Evolutionary conservation across 2,113 vertebrate genomes (phyloP).

Genomic region (Bubo bubo): DNA sequence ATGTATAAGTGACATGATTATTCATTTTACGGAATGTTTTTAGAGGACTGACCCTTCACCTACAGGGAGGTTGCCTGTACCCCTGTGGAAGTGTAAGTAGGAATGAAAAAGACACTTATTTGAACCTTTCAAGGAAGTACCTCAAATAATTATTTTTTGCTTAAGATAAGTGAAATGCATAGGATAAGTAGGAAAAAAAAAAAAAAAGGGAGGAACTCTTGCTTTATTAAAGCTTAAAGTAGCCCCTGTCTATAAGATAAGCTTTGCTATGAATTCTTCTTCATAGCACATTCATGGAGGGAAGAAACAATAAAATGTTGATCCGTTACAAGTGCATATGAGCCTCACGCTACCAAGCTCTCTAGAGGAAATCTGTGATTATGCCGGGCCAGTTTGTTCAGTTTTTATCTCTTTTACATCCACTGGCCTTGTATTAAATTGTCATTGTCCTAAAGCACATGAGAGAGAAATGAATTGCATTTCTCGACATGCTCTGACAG

Average conservation of each 20-base stretch:
- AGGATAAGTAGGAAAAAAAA: background rate
- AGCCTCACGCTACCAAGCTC: slow-evolving; percentile 62
- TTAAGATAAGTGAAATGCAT: background rate
- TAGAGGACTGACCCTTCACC: slow-evolving; percentile 24
- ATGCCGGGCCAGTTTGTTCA: slow-evolving; percentile 73
- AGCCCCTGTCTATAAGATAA: background rate
- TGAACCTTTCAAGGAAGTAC: background rate
- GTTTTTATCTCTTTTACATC: slow-evolving; percentile 84
- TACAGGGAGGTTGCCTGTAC: background rate
- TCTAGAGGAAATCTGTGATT: slow-evolving; percentile 80
- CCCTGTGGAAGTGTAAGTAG: slow-evolving; percentile 1
- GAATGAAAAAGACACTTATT: background rate
- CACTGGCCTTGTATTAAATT: slow-evolving; percentile 85
- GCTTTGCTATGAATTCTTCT: slow-evolving; percentile 33
- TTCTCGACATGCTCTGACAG: slow-evolving; percentile 86
- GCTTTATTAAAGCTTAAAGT: slow-evolving; percentile 17
- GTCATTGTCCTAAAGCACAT: slow-evolving; percentile 86
- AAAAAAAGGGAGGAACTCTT: background rate
- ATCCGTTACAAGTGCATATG: slow-evolving; percentile 66
- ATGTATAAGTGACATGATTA: slow-evolving; percentile 7
- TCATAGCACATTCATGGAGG: slow-evolving; percentile 54
- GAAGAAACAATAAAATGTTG: slow-evolving; percentile 76
- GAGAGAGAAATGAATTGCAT: slow-evolving; percentile 88
- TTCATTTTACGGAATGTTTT: slow-evolving; percentile 13
- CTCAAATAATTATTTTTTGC: slow-evolving; percentile 22